phyloP scores from a whole-genome alignment of 2,113 vertebrate species.

The Brachirus orientalis region DNA sequence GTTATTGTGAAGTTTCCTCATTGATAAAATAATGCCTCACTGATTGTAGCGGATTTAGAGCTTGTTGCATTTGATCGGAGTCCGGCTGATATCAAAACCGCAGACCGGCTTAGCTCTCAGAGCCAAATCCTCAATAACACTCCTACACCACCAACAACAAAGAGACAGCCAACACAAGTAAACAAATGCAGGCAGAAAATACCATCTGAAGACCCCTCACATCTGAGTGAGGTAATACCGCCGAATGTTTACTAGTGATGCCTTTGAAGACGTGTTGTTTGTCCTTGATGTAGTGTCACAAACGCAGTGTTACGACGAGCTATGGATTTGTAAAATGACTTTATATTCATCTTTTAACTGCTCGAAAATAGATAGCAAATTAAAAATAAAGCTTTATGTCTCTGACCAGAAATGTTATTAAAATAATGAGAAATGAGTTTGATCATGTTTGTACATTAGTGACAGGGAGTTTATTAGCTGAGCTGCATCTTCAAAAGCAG shows the following conservation, averaged over 20 bases:
- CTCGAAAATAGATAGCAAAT: constrained; percentile 5
- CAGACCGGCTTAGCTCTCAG: constrained; percentile 57
- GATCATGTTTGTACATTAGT: constrained; percentile 17
- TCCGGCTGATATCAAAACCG: constrained; percentile 72
- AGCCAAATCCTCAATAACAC: constrained; percentile 71
- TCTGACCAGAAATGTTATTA: neutral
- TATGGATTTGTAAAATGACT: constrained; percentile 54
- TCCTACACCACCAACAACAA: constrained; percentile 64
- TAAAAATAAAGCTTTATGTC: constrained; percentile 18
- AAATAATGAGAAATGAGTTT: constrained; percentile 10
- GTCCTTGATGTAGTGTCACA: constrained; percentile 51
- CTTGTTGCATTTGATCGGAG: constrained; percentile 76
- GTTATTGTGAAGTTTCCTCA: constrained; percentile 46
- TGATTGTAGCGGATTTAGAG: constrained; percentile 75
- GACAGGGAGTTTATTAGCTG: constrained; percentile 15
- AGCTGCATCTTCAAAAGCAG: constrained; percentile 20
- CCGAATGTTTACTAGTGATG: constrained; percentile 43
- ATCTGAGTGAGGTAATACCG: constrained; percentile 54
- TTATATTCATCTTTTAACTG: constrained; percentile 48
- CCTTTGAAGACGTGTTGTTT: constrained; percentile 52
- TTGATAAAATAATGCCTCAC: constrained; percentile 48
- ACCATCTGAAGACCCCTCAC: constrained; percentile 43
- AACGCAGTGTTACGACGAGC: constrained; percentile 53
- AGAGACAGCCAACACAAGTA: constrained; percentile 49
- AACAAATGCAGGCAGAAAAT: constrained; percentile 62